phyloP scores from a whole-genome alignment of 2,113 vertebrate species.

The Melospiza melodia region DNA sequence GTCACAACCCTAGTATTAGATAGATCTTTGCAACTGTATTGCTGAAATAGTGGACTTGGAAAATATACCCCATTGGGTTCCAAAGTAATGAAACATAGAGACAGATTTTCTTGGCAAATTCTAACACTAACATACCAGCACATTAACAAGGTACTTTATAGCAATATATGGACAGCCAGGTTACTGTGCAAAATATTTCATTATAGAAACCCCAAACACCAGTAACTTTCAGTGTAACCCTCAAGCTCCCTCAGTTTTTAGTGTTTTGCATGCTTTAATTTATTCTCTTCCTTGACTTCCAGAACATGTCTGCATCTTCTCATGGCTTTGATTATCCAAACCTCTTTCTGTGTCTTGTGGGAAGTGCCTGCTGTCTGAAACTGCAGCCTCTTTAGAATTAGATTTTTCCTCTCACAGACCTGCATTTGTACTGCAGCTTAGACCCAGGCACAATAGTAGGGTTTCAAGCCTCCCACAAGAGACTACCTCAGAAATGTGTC shows the following conservation, averaged over 20 bases:
- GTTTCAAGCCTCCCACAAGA: not conserved
- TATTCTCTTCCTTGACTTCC: not conserved
- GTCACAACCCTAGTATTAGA: not conserved
- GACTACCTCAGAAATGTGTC: not conserved
- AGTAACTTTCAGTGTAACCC: not conserved
- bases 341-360: not conserved
- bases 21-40: not conserved
- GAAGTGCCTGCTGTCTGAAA: not conserved
- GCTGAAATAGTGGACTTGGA: not conserved
- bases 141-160: constrained; percentile 43
- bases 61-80: not conserved
- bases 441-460: not conserved
- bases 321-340: not conserved
- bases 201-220: not conserved
- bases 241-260: not conserved
- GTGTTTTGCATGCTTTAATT: not conserved
- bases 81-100: constrained; percentile 13
- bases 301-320: not conserved
- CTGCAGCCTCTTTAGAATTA: not conserved
- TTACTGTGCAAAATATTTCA: constrained; percentile 6
- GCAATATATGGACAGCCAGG: not conserved
- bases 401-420: not conserved
- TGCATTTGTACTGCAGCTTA: not conserved
- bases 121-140: constrained; percentile 45
- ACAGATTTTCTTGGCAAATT: constrained; percentile 47